Evolutionary conservation across 2,113 vertebrate genomes (phyloP).

Genomic region (Nettapus auritus): DNA sequence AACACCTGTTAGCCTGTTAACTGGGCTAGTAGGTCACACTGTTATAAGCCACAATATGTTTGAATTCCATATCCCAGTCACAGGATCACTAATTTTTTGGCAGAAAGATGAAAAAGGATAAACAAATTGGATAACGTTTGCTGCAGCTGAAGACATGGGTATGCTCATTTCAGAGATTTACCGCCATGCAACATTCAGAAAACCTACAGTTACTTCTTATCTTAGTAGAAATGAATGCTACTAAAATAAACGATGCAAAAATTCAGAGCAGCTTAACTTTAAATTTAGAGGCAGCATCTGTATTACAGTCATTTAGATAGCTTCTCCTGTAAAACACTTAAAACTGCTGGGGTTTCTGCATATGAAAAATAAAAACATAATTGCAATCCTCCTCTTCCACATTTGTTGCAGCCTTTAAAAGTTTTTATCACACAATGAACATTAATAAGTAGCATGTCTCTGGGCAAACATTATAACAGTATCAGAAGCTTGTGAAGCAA

Average conservation of each 20-base stretch:
- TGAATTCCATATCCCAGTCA: not conserved
- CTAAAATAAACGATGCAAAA: not conserved
- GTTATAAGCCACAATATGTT: not conserved
- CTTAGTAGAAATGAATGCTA: not conserved
- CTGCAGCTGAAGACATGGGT: not conserved
- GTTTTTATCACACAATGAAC: not conserved
- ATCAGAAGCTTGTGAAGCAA: not conserved
- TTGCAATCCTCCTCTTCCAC: not conserved
- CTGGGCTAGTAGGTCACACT: not conserved
- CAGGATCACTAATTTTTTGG: not conserved
- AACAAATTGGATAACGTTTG: not conserved
- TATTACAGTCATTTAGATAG: not conserved
- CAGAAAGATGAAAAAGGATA: not conserved
- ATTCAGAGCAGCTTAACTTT: not conserved
- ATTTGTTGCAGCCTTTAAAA: not conserved
- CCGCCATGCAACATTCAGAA: not conserved
- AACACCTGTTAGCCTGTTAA: not conserved
- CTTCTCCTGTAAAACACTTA: not conserved
- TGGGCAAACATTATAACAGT: not conserved
- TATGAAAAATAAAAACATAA: not conserved
- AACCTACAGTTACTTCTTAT: not conserved
- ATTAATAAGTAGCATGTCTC: not conserved
- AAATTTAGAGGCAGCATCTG: not conserved
- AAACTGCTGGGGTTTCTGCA: not conserved
- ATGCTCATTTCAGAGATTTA: not conserved